Base-by-base conservation (phyloP, 2,888 invertebrate species). In the Napeogenes sylphis region DNA sequence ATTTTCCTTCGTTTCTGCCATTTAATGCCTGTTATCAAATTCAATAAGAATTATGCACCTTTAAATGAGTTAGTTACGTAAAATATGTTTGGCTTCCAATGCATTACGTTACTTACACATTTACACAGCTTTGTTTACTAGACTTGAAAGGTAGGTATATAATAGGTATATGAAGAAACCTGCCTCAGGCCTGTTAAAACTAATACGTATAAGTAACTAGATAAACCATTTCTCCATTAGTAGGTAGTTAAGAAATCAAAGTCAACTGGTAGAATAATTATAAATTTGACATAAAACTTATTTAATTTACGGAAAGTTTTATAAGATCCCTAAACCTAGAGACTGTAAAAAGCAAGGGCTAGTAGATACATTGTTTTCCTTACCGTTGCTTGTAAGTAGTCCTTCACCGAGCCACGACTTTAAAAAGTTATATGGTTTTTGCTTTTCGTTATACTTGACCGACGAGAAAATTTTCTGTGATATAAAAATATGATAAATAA, bases 231-330 rank as follows among this genome's bases (percentile, higher is more conserved):
- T 21, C 21, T 21, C 21, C 21, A 21, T 21, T 21, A 1, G 21
- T 21, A 1, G 21, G 21, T 21, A 21, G 21, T 21, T 21, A 21
- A 21, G 21, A 21, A 21, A 21, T 21, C 21, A 21, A 21, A 21
- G 0, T 21, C 0, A 21, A 21, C 21, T 21, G 21, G 21, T 21
- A 21, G 21, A 32, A 90, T 0, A 84, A n/a, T 56, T 61, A 65
- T 0, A 55, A 1, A 47, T 77, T 5, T 35, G 2, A 32, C 12
- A 51, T 6, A 30, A 10, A 30, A 6, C n/a, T 1, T 8, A 5
- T 45, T 14, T 42, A 42, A 71, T 72, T 45, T 61, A 58, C n/a
- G 38, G 59, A 45, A 13, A 56, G 5, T 38, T 38, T 38, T 38
- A 38, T 38, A 38, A 8, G 38, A 3, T 38, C 4, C 4, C 38